A percentile compares a stretch with the other conserved stretches of the same genome.
Conservation (phyloP, 1,140 invertebrate species). For the Trypoxylus dichotomus region DNA sequence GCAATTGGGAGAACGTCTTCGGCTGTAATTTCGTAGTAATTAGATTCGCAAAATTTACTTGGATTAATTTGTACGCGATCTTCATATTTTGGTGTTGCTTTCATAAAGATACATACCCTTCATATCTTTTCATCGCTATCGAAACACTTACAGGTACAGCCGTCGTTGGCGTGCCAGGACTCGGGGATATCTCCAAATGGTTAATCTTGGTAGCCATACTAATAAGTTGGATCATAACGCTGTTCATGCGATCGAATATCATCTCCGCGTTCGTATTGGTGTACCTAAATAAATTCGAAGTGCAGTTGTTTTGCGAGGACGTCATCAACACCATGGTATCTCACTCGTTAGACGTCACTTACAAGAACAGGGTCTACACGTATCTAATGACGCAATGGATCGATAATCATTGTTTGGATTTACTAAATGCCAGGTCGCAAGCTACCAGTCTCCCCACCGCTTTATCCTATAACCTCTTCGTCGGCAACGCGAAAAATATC, state of each 20-base stretch:
- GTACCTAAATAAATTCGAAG: neutral
- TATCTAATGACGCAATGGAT: conserved; percentile 22
- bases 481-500: neutral
- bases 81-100: conserved; percentile 4
- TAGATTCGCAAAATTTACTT: neutral
- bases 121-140: neutral
- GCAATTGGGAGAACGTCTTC: conserved; percentile 23
- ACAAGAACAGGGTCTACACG: neutral
- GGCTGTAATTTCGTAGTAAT: neutral
- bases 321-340: neutral
- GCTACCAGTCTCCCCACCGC: neutral
- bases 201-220: neutral
- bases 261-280: neutral
- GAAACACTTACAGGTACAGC: neutral
- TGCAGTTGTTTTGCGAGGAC: neutral
- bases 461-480: neutral
- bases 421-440: neutral
- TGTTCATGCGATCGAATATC: conserved; percentile 3
- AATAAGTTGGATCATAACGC: neutral
- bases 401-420: neutral
- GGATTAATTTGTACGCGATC: neutral
- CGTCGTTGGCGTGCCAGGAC: neutral
- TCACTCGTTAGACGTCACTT: neutral
- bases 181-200: neutral
- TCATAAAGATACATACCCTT: neutral